Evolutionary conservation across 2,888 invertebrate species (phyloP).

Genomic region (Epinotia demarniana): DNA sequence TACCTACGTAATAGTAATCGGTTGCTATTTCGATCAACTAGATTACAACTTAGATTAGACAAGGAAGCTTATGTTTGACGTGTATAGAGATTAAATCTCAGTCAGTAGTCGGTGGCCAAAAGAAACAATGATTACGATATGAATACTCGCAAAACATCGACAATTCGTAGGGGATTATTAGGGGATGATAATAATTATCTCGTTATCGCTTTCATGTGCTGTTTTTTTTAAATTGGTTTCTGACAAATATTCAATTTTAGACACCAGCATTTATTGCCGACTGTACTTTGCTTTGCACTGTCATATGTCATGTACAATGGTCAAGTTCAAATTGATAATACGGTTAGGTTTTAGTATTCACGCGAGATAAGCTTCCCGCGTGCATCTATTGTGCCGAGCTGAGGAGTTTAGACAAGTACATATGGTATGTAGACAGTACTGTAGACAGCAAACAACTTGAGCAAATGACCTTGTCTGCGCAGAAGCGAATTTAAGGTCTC

Average conservation of each 20-base stretch:
- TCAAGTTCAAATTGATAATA: too few relatives aligned
- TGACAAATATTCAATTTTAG: neutral
- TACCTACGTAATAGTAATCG: neutral
- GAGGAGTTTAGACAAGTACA: too few relatives aligned
- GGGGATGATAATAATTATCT: neutral
- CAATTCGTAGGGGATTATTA: slow-evolving; percentile 3
- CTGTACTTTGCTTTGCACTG: too few relatives aligned
- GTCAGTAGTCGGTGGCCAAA: neutral
- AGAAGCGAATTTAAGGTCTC: too few relatives aligned
- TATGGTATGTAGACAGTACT: too few relatives aligned
- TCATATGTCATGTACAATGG: too few relatives aligned
- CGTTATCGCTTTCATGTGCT: neutral
- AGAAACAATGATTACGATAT: slow-evolving; percentile 7
- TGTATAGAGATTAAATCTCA: slow-evolving; percentile 21
- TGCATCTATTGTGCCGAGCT: too few relatives aligned
- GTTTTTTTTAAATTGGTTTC: neutral
- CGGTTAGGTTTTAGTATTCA: too few relatives aligned
- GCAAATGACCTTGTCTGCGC: too few relatives aligned
- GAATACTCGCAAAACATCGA: neutral
- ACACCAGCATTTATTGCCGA: neutral
- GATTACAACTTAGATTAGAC: slow-evolving; percentile 12
- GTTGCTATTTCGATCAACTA: neutral
- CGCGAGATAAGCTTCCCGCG: too few relatives aligned
- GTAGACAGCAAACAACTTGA: too few relatives aligned
- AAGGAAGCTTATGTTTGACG: slow-evolving; percentile 19